A percentile compares a stretch with the other conserved stretches of the same genome.
phyloP scores from a whole-genome alignment of 2,888 invertebrate species.

The Stenotaenia linearis region DNA sequence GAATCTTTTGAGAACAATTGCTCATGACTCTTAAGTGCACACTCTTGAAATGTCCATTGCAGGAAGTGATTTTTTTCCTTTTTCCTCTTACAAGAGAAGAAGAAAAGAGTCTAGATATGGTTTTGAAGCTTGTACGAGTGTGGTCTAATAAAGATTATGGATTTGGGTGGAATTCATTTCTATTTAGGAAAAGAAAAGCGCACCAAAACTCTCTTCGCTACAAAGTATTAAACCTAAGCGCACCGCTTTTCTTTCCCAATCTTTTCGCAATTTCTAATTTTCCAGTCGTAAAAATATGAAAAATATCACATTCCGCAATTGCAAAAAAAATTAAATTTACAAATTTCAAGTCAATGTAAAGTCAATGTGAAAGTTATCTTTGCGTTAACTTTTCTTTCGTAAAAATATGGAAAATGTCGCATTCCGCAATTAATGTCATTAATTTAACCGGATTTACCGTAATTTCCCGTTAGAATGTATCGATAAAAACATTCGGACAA shows the following conservation, averaged over 20 bases:
- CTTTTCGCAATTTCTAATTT: no score
- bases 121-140: background rate
- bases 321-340: no score
- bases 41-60: background rate
- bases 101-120: background rate
- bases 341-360: no score
- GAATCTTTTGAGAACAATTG: background rate
- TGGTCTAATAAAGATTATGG: background rate
- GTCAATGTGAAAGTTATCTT: no score
- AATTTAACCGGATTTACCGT: background rate
- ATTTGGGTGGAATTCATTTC: background rate
- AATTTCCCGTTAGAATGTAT: no score
- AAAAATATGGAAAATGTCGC: no score
- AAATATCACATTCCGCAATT: no score
- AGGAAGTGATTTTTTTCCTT: background rate
- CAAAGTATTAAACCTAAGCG: background rate
- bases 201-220: no score
- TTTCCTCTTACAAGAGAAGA: background rate
- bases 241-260: no score
- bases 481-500: background rate
- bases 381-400: no score
- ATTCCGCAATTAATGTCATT: background rate
- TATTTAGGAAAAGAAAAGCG: background rate
- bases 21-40: background rate
- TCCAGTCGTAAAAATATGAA: no score